Conservation (phyloP, 2,113 vertebrate genomes). For the Mormyrus lacerda region DNA sequence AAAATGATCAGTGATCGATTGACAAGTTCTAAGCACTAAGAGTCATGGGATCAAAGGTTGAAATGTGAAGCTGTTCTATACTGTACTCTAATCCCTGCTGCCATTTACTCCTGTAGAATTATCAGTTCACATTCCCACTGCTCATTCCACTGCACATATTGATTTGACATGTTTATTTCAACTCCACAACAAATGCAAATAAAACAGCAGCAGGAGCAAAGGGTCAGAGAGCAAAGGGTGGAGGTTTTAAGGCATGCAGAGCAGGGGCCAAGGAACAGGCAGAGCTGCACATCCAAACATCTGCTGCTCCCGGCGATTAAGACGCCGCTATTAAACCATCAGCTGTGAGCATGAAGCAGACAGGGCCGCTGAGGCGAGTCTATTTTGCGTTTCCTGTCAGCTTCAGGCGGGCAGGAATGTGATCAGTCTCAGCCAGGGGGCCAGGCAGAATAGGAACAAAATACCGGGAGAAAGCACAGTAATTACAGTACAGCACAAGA, state of each 20-base stretch:
- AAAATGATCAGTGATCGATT: not conserved
- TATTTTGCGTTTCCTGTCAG: not conserved
- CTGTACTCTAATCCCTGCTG: not conserved
- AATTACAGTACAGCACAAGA: not conserved
- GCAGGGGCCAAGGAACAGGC: not conserved
- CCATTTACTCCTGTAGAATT: not conserved
- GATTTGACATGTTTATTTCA: not conserved
- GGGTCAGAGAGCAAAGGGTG: not conserved
- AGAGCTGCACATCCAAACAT: not conserved
- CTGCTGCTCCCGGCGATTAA: not conserved
- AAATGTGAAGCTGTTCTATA: not conserved
- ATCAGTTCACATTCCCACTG: not conserved
- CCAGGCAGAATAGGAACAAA: not conserved
- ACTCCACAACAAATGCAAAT: not conserved
- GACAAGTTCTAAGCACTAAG: not conserved
- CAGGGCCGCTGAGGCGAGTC: not conserved
- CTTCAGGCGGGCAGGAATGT: not conserved
- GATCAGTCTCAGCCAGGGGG: not conserved
- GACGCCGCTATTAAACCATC: not conserved
- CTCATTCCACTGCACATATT: not conserved
- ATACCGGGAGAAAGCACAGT: not conserved
- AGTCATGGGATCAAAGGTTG: not conserved
- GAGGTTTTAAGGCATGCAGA: not conserved
- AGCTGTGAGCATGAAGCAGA: not conserved
- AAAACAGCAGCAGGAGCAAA: not conserved